A percentile compares a stretch with the other conserved stretches of the same genome.
phyloP scores from a whole-genome alignment of 2,888 invertebrate genomes.

The Ischnura elegans region DNA sequence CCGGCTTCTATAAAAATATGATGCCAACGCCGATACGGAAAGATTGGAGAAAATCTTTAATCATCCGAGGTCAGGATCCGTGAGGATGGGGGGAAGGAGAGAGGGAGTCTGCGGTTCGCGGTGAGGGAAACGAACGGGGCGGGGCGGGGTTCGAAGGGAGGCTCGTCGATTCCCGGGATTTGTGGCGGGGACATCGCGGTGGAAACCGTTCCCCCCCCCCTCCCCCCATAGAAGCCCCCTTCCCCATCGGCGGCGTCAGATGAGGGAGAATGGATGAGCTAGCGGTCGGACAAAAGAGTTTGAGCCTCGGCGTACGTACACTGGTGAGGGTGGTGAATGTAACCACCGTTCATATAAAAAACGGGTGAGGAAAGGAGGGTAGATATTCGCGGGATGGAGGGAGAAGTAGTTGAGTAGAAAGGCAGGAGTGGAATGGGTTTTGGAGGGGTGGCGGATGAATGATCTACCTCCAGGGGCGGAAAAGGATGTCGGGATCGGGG shows the following conservation, averaged over 20 bases:
- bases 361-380: too few species aligned
- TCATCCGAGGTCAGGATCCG: background rate
- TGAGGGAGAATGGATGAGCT: background rate
- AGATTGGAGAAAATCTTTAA: background rate
- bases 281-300: constrained; percentile 1
- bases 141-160: background rate
- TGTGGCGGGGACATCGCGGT: background rate
- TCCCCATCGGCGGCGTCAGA: background rate
- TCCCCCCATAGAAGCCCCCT: background rate
- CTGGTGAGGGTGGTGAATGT: too few species aligned
- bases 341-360: too few species aligned
- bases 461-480: background rate
- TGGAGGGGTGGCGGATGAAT: background rate
- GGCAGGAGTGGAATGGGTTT: background rate
- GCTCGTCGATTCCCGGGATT: background rate
- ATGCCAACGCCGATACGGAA: background rate
- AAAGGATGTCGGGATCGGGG: background rate
- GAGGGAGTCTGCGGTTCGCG: background rate
- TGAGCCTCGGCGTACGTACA: background rate
- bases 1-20: too few species aligned
- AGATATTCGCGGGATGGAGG: background rate
- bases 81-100: background rate
- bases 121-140: background rate
- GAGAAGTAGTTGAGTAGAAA: background rate
- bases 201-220: background rate